phyloP scores from a whole-genome alignment of 2,797 vertebrate genomes.

The Prionace glauca region DNA sequence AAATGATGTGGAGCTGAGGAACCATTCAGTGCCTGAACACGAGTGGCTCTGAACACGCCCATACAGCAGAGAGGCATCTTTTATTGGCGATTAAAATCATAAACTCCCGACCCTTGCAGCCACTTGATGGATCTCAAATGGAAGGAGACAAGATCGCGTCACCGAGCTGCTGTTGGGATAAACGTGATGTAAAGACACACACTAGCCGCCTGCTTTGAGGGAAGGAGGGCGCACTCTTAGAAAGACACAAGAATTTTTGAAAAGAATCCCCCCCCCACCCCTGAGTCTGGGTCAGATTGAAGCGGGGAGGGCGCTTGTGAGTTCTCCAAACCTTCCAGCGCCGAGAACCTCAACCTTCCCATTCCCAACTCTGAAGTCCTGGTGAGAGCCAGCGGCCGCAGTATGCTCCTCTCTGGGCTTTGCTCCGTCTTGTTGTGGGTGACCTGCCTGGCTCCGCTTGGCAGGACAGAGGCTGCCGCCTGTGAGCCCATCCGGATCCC shows the following conservation, averaged over 20 bases:
- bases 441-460: slow-evolving; percentile 48
- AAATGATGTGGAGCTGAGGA: background rate
- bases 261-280: background rate
- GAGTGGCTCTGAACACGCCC: background rate
- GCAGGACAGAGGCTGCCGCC: slow-evolving; percentile 60
- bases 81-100: background rate
- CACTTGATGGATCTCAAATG: background rate
- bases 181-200: background rate
- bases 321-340: background rate
- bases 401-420: slow-evolving; percentile 52
- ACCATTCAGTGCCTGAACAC: background rate
- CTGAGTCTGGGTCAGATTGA: background rate
- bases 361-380: background rate
- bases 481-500: slow-evolving; percentile 90
- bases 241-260: background rate
- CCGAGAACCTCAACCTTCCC: background rate
- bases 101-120: background rate
- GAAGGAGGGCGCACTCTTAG: background rate
- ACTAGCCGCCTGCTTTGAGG: background rate
- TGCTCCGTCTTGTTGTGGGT: slow-evolving; percentile 52
- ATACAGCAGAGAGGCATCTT: background rate
- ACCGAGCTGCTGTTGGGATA: background rate
- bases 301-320: background rate
- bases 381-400: background rate
- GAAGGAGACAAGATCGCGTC: background rate